A percentile compares a stretch with the other conserved stretches of the same genome.
Evolutionary conservation across 2,797 vertebrate genomes (phyloP).

Genomic region (Acrossocheilus fasciatus): DNA sequence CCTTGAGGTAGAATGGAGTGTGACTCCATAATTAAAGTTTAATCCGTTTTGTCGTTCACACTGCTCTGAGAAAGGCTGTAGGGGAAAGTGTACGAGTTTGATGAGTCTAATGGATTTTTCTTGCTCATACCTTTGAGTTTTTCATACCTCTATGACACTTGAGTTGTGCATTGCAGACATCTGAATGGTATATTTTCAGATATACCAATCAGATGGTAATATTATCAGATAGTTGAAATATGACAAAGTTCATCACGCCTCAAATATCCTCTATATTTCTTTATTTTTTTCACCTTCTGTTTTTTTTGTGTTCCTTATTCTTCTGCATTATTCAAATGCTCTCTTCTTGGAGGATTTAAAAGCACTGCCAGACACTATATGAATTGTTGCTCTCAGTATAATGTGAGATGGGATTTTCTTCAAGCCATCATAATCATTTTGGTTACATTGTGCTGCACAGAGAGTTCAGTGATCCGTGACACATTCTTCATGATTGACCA

Average conservation of each 20-base stretch:
- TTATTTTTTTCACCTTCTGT: background rate
- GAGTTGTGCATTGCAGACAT: constrained; percentile 7
- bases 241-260: background rate
- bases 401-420: constrained; percentile 43
- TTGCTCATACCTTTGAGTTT: constrained; percentile 38
- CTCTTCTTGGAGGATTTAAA: constrained; percentile 21
- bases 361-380: constrained; percentile 22
- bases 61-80: constrained; percentile 26
- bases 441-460: constrained; percentile 12
- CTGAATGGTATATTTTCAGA: constrained; percentile 5
- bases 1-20: constrained; percentile 52
- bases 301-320: background rate
- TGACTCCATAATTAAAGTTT: constrained; percentile 76
- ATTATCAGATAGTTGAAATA: background rate
- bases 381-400: constrained; percentile 33
- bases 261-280: background rate
- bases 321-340: constrained; percentile 15
- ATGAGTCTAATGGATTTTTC: constrained; percentile 57
- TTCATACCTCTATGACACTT: constrained; percentile 25
- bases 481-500: constrained; percentile 71
- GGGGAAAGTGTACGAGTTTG: constrained; percentile 28
- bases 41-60: constrained; percentile 53
- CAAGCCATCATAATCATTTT: constrained; percentile 38
- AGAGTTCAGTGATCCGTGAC: constrained; percentile 62
- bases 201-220: background rate